Percentiles rank a stretch among this genome's conserved stretches.
phyloP scores from a whole-genome alignment of 2,888 invertebrate species.

The Calliopum simillimum region DNA sequence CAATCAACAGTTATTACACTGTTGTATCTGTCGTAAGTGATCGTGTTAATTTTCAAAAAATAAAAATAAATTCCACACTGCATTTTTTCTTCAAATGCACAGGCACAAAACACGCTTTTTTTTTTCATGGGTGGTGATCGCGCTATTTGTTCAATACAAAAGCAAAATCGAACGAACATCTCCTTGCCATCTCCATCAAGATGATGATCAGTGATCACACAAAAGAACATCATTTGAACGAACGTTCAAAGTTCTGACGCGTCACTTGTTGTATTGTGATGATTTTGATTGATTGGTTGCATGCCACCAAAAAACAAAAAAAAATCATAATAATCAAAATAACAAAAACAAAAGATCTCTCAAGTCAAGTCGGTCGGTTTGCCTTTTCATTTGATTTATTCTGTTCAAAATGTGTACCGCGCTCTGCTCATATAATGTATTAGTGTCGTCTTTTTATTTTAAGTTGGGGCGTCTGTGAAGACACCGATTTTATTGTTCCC shows the following conservation, averaged over 20 bases:
- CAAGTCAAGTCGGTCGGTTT: no score
- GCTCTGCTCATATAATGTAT: no score
- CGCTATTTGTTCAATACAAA: slow-evolving; percentile 14
- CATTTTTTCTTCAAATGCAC: slow-evolving; percentile 6
- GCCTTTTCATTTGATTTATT: neutral
- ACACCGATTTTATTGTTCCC: slow-evolving; percentile 6
- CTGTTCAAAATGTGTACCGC: neutral
- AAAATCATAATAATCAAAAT: slow-evolving; percentile 2
- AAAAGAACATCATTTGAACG: slow-evolving; percentile 1
- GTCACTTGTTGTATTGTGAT: slow-evolving; percentile 47
- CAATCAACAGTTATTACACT: slow-evolving; percentile 17
- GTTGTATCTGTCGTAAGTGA: slow-evolving; percentile 20
- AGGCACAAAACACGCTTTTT: neutral
- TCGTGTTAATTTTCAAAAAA: slow-evolving; percentile 24
- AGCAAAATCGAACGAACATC: neutral
- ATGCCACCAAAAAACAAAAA: slow-evolving; percentile 36
- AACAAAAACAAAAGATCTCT: slow-evolving; percentile 10
- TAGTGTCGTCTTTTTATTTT: no score
- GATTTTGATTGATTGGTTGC: slow-evolving; percentile 51
- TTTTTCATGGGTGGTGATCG: slow-evolving; percentile 12
- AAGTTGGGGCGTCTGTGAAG: neutral
- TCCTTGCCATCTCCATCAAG: neutral
- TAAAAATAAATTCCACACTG: neutral
- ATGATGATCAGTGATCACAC: neutral
- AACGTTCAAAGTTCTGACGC: slow-evolving; percentile 6